A percentile compares a stretch with the other conserved stretches of the same genome.
phyloP scores from a whole-genome alignment of 2,113 vertebrate genomes.

The Scomber japonicus region DNA sequence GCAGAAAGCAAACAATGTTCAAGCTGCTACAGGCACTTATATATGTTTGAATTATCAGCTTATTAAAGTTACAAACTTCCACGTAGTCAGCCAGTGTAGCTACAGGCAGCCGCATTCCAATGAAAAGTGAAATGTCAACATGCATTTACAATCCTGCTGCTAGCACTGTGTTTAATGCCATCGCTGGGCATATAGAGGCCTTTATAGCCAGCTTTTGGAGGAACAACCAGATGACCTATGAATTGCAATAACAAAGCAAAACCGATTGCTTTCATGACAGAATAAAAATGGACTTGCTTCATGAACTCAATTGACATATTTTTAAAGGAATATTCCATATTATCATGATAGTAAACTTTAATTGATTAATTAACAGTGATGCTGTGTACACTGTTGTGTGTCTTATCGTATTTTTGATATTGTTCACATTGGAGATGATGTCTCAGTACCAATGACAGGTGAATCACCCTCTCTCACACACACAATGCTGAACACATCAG shows the following conservation, averaged over 20 bases:
- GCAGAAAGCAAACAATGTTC: slow-evolving; percentile 44
- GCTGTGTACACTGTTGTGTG: background rate
- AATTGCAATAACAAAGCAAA: slow-evolving; percentile 45
- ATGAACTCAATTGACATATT: slow-evolving; percentile 1
- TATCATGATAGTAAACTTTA: background rate
- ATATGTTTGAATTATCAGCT: slow-evolving; percentile 85
- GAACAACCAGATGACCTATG: slow-evolving; percentile 56
- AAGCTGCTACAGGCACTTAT: slow-evolving; percentile 53
- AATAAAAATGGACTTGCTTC: slow-evolving; percentile 42
- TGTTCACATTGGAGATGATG: slow-evolving; percentile 21
- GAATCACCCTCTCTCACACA: slow-evolving; percentile 10
- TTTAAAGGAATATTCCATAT: background rate
- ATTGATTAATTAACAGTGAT: slow-evolving; percentile 29
- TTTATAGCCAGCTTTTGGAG: slow-evolving; percentile 37
- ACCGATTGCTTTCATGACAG: slow-evolving; percentile 36
- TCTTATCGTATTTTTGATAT: slow-evolving; percentile 6
- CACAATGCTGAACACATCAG: slow-evolving; percentile 1
- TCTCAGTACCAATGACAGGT: slow-evolving; percentile 34
- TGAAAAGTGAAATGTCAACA: slow-evolving; percentile 79
- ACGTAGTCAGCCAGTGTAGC: slow-evolving; percentile 61
- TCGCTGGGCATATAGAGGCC: slow-evolving; percentile 54
- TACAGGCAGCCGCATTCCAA: slow-evolving; percentile 60
- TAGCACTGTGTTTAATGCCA: slow-evolving; percentile 57
- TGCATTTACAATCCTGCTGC: slow-evolving; percentile 74
- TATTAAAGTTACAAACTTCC: slow-evolving; percentile 83